These are phyloP conservation scores for Oncorhynchus masou DNA, from an alignment of 2,113 vertebrate species.

Conservation along the genomic window DNA sequence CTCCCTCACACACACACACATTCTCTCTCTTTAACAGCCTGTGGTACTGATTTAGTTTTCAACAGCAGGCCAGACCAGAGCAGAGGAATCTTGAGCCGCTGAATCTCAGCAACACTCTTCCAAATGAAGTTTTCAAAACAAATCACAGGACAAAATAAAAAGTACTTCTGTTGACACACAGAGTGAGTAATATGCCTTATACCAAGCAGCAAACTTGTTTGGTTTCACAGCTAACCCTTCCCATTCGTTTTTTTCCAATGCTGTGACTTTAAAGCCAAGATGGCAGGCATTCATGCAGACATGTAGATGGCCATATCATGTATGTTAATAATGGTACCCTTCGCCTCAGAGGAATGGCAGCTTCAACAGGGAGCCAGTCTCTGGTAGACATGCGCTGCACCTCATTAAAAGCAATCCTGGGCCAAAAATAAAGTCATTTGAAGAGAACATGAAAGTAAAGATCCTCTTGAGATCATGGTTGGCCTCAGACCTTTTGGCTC, in stretches of 20 bases:
- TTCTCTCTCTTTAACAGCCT: background rate
- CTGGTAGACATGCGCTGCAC: conserved; percentile 70
- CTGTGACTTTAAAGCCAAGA: conserved; percentile 16
- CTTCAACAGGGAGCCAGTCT: conserved; percentile 70
- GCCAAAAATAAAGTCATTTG: conserved; percentile 64
- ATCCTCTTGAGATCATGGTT: background rate
- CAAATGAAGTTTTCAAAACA: no score
- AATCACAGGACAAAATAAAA: no score
- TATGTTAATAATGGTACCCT: conserved; percentile 64
- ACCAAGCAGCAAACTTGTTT: background rate
- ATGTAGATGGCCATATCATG: conserved; percentile 60
- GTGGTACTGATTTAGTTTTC: conserved; percentile 41
- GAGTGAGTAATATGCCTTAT: background rate
- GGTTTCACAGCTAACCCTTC: background rate
- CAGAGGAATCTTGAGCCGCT: conserved; percentile 30
- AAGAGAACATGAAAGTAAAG: background rate
- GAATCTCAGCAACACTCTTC: no score
- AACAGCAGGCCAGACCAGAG: conserved; percentile 41
- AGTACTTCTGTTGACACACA: no score
- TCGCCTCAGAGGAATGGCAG: conserved; percentile 58
- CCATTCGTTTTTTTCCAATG: background rate
- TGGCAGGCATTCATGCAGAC: conserved; percentile 14
- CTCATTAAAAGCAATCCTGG: conserved; percentile 58
- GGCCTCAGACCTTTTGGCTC: background rate
- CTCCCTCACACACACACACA: background rate